Percentiles rank a stretch among this genome's conserved stretches.
phyloP scores from a whole-genome alignment of 2,888 invertebrate genomes.

The Lycocerus yunnanus region DNA sequence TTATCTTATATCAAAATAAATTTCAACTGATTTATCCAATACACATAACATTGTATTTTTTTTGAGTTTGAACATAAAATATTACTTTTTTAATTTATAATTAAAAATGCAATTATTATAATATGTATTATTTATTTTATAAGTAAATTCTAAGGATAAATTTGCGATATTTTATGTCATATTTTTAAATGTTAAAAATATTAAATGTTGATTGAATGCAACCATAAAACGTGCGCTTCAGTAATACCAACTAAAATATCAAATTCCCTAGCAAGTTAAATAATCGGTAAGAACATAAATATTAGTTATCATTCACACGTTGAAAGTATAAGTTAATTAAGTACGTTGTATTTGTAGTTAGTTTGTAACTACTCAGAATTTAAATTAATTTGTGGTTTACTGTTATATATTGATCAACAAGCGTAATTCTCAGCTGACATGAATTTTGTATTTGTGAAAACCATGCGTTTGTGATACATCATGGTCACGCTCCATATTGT shows the following conservation, averaged over 20 bases:
- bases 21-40: too few species aligned
- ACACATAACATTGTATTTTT: too few species aligned
- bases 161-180: not conserved
- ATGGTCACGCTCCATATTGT: conserved; percentile 56
- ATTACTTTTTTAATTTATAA: too few species aligned
- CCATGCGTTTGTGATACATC: conserved; percentile 56
- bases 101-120: too few species aligned
- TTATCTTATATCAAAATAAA: too few species aligned
- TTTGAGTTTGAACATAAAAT: too few species aligned
- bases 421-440: conserved; percentile 1
- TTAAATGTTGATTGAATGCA: not conserved
- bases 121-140: not conserved
- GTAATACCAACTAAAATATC: not conserved
- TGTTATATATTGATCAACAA: not conserved
- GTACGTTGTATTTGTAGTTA: not conserved
- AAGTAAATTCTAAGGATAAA: not conserved
- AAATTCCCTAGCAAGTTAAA: conserved; percentile 20
- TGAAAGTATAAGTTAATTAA: not conserved
- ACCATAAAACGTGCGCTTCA: not conserved
- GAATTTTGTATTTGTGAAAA: conserved; percentile 32
- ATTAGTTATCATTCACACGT: not conserved
- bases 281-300: conserved; percentile 13
- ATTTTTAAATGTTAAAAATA: not conserved
- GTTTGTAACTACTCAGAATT: not conserved
- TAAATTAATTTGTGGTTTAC: not conserved